These are phyloP conservation scores for Idaea aversata DNA, from an alignment of 2,888 invertebrate species.

Conservation along the genomic window DNA sequence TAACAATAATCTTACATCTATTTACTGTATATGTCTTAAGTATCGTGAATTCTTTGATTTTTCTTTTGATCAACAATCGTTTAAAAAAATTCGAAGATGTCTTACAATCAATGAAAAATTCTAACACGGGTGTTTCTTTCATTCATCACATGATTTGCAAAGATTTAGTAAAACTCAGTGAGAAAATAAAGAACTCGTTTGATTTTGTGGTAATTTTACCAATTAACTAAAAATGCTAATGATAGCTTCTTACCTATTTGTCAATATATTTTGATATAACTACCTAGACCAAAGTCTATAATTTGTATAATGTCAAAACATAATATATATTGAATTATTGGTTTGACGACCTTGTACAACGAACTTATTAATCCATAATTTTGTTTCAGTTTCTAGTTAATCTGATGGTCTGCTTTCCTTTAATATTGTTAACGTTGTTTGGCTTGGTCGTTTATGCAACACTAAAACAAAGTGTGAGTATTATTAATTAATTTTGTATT, in stretches of 20 bases:
- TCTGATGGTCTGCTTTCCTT: not conserved
- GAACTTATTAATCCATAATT: not conserved
- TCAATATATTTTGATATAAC: too few species aligned
- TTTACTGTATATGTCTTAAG: not conserved
- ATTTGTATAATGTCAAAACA: too few species aligned
- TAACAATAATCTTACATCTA: not conserved
- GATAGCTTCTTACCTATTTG: too few species aligned
- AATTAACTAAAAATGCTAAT: too few species aligned
- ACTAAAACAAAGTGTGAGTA: not conserved
- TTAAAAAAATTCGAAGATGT: not conserved
- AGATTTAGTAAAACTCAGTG: not conserved
- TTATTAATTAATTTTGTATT: not conserved
- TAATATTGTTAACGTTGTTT: not conserved
- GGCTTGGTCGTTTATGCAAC: not conserved
- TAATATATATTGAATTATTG: too few species aligned
- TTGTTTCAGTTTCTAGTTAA: slow-evolving; percentile 1
- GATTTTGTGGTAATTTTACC: not conserved
- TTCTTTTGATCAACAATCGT: not conserved
- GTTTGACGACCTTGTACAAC: too few species aligned
- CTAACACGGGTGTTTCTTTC: not conserved
- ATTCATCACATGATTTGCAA: not conserved
- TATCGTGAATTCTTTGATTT: not conserved
- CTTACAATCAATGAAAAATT: not conserved
- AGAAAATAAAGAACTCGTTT: not conserved
- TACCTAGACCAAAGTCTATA: too few species aligned